Evolutionary conservation across 2,797 vertebrate genomes (phyloP).

Genomic region (Erethizon dorsatum): DNA sequence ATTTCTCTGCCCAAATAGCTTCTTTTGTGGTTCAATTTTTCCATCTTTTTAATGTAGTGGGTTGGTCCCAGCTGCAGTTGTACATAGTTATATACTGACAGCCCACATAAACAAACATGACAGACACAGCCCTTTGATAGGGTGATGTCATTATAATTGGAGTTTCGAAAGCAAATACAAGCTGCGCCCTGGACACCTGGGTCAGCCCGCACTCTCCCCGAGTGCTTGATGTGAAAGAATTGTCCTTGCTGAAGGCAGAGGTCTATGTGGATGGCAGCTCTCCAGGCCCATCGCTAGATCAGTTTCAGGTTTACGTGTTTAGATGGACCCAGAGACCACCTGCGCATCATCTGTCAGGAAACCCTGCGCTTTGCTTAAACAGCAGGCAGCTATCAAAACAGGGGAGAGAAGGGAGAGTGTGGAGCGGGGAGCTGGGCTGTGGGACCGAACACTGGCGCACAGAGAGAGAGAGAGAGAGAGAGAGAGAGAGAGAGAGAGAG

Average conservation of each 20-base stretch:
- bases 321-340: conserved; percentile 84
- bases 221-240: conserved; percentile 52
- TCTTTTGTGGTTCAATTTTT: conserved; percentile 69
- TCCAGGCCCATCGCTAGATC: conserved; percentile 63
- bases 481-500: conserved; percentile 17
- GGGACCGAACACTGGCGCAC: conserved; percentile 80
- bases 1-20: conserved; percentile 65
- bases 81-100: conserved; percentile 55
- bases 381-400: conserved; percentile 90
- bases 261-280: conserved; percentile 60
- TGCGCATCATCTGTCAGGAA: conserved; percentile 87
- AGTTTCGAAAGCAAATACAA: neutral
- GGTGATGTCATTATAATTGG: conserved; percentile 56
- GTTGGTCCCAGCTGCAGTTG: conserved; percentile 53
- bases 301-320: conserved; percentile 83
- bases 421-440: conserved; percentile 47
- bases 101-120: conserved; percentile 67
- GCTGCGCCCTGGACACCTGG: neutral
- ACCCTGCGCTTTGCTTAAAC: conserved; percentile 83
- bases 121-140: conserved; percentile 35
- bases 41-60: conserved; percentile 65
- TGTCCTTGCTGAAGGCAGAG: conserved; percentile 66
- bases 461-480: too few relatives aligned
- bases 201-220: conserved; percentile 27
- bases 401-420: neutral